Base-by-base conservation (phyloP, 2,888 invertebrate genomes). In the Melanostoma mellinum region DNA sequence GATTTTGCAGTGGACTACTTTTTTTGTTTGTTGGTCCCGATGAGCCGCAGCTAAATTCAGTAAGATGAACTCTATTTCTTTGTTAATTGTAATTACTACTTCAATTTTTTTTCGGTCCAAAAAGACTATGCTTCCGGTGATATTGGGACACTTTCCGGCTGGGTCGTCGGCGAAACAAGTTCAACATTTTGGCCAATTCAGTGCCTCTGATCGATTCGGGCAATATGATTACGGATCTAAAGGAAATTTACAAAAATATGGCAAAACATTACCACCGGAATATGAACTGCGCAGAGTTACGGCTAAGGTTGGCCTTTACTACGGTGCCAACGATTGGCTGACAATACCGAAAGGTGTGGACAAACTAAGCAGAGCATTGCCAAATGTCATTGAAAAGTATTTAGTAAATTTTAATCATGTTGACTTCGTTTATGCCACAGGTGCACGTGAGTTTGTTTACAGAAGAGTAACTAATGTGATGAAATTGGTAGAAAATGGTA, bases 381-480 rank as follows among this genome's bases (percentile, higher is more conserved):
- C 90, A 6, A 90, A 91, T 86, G 88, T 89, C 2, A 86, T 90
- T 36, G 88, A 88, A 9, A 89, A 93, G 84, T 93, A 93, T 89
- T 89, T 92, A 52, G 92, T 95, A 8, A 92, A 93, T 0, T 95
- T 95, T 87, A 95, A 93, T 88, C 95, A 95, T 88, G 88, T 95
- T 79, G 95, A 95, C 88, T 95, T 95, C 88, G 90, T 94, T 85
- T 94, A 94, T 93, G 95, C 93, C n/a, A 93, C 93, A n/a, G 92
- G 94, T 88, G 93, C 93, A 0, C 92, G 92, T 72, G 90, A 91
- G 3, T 88, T 95, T 73, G 88, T 95, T 0, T 95, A 94, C 87
- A 90, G 94, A 71, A 92, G 92, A 85, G 89, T 94, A 46, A 89
- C 94, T 20, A 91, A 91, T 69, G 90, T 93, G 32, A 93, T 95